phyloP scores from a whole-genome alignment of 2,888 invertebrate species.

The Tryphoninae sp. region DNA sequence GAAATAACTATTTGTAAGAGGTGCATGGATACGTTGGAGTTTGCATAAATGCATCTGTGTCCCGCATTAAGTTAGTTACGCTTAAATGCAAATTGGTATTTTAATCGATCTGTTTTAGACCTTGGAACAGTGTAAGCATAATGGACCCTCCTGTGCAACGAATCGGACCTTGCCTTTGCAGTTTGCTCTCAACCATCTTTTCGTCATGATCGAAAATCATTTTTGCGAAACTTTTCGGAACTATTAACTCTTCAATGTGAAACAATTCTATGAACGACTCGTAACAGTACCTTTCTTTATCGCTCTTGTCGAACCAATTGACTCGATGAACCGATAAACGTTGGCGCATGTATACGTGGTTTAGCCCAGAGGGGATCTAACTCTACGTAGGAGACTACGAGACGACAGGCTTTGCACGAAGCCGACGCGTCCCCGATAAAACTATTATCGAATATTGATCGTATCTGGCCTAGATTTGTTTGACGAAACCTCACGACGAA shows the following conservation, averaged over 20 bases:
- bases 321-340: too few species aligned
- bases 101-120: constrained; percentile 78
- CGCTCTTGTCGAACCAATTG: background rate
- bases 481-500: constrained; percentile 25
- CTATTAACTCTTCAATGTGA: background rate
- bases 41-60: constrained; percentile 74
- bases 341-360: too few species aligned
- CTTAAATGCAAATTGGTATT: constrained; percentile 80
- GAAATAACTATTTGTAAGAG: constrained; percentile 73
- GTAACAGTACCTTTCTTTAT: background rate
- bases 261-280: background rate
- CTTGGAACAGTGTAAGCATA: constrained; percentile 68
- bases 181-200: constrained; percentile 24
- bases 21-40: constrained; percentile 68
- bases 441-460: constrained; percentile 42
- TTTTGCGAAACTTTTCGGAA: background rate
- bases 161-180: constrained; percentile 8
- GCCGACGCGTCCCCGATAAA: constrained; percentile 27
- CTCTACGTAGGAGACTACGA: background rate
- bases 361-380: constrained; percentile 2
- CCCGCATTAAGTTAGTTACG: constrained; percentile 79
- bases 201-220: background rate
- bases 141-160: constrained; percentile 58
- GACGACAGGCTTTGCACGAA: constrained; percentile 41
- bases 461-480: constrained; percentile 42